Evolutionary conservation across 2,797 vertebrate species (phyloP), one percentile per base, ranked within the genome.

Genomic region (Menidia menidia): DNA sequence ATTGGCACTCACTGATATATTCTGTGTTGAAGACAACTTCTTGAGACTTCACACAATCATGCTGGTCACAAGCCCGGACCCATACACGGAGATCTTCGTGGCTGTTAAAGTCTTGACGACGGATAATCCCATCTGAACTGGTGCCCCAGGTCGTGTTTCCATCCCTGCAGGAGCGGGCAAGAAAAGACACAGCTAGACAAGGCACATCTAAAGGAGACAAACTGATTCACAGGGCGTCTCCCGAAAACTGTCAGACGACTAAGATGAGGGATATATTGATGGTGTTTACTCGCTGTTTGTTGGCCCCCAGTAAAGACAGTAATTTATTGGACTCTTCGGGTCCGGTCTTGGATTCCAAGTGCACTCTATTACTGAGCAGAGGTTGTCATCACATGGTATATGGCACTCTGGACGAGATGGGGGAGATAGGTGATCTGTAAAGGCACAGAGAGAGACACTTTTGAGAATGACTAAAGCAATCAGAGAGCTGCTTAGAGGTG

Each of bases 301-400:
- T 6, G 73, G 18, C 32, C 64, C 1, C 94, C 93, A 95, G 74
- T 92, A 63, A 19, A 95, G 79, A 13, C 43, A 90, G 79, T 94
- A 94, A 19, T 11, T 63, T 2, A 69, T 73, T 32, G 71, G 58
- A 47, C 16, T 50, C 15, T 54, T 60, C 18, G 65, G 35, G 54
- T 77, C 58, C 10, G 19, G 47, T 8, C 6, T 51, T 25, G 64
- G 30, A 18, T 83, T 61, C 93, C 92, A 95, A 35, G 13, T 42
- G 56, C 94, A 95, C 41, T 78, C 31, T n/a, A 95, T 92, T 43
- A 0, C 16, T 9, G 0, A 1, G n/a, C 79, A 78, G 2, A 19
- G 16, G 3, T 3, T 16, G 0, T 72, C 56, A 2, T 30, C 33
- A 73, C 83, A 79, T 19, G 86, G 91, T 47, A 87, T 88, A 43